phyloP scores from a whole-genome alignment of 2,888 invertebrate genomes.

The Alloscopus bannaensis region DNA sequence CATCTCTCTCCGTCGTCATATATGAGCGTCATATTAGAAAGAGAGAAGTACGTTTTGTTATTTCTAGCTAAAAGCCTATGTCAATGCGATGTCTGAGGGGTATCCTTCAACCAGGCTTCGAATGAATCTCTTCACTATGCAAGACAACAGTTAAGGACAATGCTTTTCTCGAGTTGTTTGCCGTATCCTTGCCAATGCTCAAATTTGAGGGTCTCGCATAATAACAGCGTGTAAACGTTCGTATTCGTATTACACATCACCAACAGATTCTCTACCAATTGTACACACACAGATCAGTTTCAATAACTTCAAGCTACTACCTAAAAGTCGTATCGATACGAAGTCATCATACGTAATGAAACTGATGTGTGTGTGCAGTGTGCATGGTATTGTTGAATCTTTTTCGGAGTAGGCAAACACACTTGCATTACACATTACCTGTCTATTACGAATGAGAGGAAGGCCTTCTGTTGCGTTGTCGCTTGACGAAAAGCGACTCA shows the following conservation, averaged over 20 bases:
- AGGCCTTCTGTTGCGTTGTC: constrained; percentile 15
- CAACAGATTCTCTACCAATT: no score
- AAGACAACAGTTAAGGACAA: constrained; percentile 52
- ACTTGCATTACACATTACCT: no score
- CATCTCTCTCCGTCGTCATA: no score
- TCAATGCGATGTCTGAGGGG: constrained; percentile 52
- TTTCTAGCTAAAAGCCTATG: constrained; percentile 41
- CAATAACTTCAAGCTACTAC: no score
- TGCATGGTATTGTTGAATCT: no score
- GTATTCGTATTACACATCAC: neutral
- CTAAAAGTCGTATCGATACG: no score
- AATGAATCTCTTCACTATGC: constrained; percentile 46
- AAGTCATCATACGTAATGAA: no score
- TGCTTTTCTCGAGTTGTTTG: constrained; percentile 32
- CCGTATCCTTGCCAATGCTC: constrained; percentile 63
- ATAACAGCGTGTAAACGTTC: constrained; percentile 15
- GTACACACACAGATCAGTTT: no score
- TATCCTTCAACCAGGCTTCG: constrained; percentile 54
- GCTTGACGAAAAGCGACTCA: neutral
- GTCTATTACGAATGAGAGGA: no score
- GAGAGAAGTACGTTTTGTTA: neutral
- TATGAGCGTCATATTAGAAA: no score
- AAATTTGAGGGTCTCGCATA: constrained; percentile 60
- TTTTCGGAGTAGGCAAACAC: no score
- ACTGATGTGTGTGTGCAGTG: no score